These are phyloP conservation scores for Paracanthobrama guichenoti DNA, from an alignment of 2,113 vertebrate genomes.

Conservation along the genomic window DNA sequence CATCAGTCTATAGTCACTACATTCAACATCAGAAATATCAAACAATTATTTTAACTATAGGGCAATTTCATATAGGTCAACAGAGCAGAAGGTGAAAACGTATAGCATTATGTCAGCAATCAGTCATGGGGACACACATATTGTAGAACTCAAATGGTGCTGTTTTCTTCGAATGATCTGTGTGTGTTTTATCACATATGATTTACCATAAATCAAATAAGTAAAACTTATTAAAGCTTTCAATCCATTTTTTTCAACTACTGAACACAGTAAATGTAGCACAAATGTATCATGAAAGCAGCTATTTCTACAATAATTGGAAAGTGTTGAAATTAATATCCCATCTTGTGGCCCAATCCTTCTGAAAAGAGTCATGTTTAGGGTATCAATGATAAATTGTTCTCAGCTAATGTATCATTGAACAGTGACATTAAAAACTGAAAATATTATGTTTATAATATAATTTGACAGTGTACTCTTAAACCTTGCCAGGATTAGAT, in stretches of 20 bases:
- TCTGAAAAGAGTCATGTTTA: neutral
- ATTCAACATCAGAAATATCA: too few relatives aligned
- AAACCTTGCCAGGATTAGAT: neutral
- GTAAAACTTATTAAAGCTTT: neutral
- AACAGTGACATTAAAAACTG: neutral
- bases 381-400: neutral
- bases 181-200: neutral
- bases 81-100: too few relatives aligned
- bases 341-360: neutral
- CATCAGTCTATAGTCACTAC: too few relatives aligned
- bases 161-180: neutral
- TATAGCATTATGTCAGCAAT: too few relatives aligned
- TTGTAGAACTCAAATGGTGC: neutral
- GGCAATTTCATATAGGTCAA: too few relatives aligned
- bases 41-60: too few relatives aligned
- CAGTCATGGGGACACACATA: too few relatives aligned
- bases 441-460: neutral
- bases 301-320: neutral
- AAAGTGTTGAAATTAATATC: neutral
- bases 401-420: neutral
- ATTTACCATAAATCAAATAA: neutral
- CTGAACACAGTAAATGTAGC: neutral
- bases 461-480: neutral
- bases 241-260: neutral
- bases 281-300: neutral